phyloP scores from a whole-genome alignment of 2,113 vertebrate species.

The Pomatostomus ruficeps region DNA sequence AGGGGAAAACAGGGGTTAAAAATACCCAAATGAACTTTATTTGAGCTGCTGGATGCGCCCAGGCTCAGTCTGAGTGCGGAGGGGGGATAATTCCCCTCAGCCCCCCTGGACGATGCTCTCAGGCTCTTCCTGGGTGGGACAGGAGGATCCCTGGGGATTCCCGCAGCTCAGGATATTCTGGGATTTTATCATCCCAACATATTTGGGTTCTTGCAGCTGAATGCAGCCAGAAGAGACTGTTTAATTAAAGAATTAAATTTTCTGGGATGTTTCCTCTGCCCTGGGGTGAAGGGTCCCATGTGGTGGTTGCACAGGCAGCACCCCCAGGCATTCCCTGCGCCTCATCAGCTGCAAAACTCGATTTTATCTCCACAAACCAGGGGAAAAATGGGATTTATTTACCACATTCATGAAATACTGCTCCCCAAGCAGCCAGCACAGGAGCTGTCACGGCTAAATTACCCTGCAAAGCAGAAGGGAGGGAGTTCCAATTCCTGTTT shows the following conservation, averaged over 20 bases:
- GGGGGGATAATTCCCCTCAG: not conserved
- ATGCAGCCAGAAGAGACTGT: not conserved
- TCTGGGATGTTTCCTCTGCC: not conserved
- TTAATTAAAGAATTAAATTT: not conserved
- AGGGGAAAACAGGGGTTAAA: not conserved
- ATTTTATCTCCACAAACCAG: not conserved
- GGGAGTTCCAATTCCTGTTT: not conserved
- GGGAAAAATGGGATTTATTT: not conserved
- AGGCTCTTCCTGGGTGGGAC: not conserved
- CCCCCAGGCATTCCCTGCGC: not conserved
- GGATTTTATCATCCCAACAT: too few relatives aligned
- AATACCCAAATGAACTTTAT: accelerated
- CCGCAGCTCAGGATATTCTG: not conserved
- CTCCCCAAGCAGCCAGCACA: not conserved
- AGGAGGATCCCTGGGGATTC: not conserved
- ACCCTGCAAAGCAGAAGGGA: not conserved
- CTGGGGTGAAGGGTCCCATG: accelerated
- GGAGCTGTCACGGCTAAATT: not conserved
- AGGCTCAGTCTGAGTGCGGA: not conserved
- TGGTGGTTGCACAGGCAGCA: not conserved
- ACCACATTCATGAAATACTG: not conserved
- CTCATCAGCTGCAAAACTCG: not conserved
- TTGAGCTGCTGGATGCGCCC: not conserved
- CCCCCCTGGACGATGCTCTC: accelerated
- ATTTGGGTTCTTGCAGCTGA: not conserved